Evolutionary conservation across 2,113 vertebrate genomes (phyloP), one percentile per base, ranked within the genome.

Genomic region (Rostratula benghalensis): DNA sequence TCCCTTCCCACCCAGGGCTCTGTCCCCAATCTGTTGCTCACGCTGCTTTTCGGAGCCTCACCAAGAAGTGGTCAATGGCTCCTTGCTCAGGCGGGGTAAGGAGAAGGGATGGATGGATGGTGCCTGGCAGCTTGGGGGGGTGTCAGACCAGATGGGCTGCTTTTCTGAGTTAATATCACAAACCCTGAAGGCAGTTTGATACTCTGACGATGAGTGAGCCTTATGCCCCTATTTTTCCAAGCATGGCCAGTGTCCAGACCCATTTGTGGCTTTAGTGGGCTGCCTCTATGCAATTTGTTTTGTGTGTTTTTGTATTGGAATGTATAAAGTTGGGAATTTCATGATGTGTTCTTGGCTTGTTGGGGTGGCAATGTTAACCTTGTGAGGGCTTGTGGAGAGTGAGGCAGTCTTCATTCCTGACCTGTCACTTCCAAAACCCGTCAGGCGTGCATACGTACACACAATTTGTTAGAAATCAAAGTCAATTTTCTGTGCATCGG

Each of bases 21-120:
- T 0, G 37, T 67, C 39, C 33, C 43, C 33, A 14, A 1, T 7
- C 37, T 54, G 51, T 21, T 35, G 37, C 50, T 79, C 1, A 1
- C 39, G 68, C 61, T 41, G 39, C 53, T 51, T 23, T n/a, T 28
- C 33, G 46, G 46, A 65, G 59, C 73, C 39, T 43, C 23, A 6
- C 25, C 10, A 8, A 9, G 65, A 19, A 54, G 53, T 53, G 51
- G 30, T 30, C 50, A 10, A 3, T 15, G 57, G 37, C 24, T 20
- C 33, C 37, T 9, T 30, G 18, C n/a, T 61, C 9, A 3, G 75
- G 45, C 1, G 3, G 59, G 85, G 5, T 48, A 7, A 31, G 9
- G 10, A 11, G 64, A 11, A 6, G 30, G 30, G 68, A 74, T 0
- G 3, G 78, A 13, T 0, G 24, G 54, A 18, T 6, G 37, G 48